Evolutionary conservation across 2,797 vertebrate species (phyloP).

Genomic region (Sciurus vulgaris): DNA sequence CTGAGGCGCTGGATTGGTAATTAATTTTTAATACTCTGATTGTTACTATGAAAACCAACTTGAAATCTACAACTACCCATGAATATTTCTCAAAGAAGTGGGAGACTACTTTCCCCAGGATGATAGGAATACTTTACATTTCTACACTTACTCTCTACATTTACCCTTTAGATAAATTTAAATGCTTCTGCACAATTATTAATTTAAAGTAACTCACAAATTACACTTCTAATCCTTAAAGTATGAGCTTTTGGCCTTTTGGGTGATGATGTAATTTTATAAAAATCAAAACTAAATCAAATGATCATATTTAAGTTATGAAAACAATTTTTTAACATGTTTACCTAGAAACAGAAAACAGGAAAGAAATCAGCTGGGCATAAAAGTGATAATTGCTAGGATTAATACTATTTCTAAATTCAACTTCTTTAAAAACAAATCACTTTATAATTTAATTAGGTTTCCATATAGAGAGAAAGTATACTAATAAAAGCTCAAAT

Average conservation of each 20-base stretch:
- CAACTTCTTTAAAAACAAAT: conserved; percentile 82
- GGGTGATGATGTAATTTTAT: neutral
- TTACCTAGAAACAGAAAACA: conserved; percentile 72
- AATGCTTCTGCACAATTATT: neutral
- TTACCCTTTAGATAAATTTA: conserved; percentile 24
- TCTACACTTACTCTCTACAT: neutral
- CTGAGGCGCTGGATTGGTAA: neutral
- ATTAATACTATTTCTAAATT: conserved; percentile 84
- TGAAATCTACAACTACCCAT: neutral
- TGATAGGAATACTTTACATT: neutral
- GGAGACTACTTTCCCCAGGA: neutral
- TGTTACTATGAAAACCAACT: conserved; percentile 20
- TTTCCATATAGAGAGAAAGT: conserved; percentile 73
- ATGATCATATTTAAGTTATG: conserved; percentile 15
- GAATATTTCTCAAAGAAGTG: neutral
- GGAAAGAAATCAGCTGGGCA: conserved; percentile 81
- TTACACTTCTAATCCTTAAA: conserved; percentile 27
- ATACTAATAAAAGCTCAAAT: conserved; percentile 82
- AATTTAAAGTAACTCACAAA: conserved; percentile 38
- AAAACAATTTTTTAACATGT: conserved; percentile 74
- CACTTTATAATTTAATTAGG: conserved; percentile 87
- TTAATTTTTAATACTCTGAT: conserved; percentile 25
- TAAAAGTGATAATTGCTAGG: conserved; percentile 79
- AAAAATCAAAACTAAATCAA: conserved; percentile 61
- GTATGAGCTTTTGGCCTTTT: neutral